Evolutionary conservation across 2,113 vertebrate genomes (phyloP).

Genomic region (Arvicanthis niloticus): DNA sequence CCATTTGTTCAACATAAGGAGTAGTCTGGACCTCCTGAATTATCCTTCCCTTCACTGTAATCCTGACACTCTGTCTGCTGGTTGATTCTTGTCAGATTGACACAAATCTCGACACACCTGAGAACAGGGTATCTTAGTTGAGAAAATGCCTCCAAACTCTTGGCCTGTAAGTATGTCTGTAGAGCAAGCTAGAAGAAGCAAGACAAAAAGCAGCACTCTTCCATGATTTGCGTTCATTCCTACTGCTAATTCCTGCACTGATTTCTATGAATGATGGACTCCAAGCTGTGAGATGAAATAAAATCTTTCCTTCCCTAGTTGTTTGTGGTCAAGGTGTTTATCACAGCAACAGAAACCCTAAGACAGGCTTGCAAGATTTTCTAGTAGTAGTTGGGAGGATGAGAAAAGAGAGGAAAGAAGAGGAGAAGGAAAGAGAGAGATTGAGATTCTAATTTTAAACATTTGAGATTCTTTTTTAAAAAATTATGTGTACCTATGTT

Average conservation of each 20-base stretch:
- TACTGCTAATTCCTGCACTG: neutral
- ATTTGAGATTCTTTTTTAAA: neutral
- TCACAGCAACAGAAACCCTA: neutral
- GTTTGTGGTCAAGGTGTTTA: neutral
- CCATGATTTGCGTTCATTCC: neutral
- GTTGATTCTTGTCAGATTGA: neutral
- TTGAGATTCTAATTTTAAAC: neutral
- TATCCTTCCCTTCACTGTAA: neutral
- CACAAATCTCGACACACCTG: neutral
- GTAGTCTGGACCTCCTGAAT: neutral
- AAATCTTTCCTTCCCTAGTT: neutral
- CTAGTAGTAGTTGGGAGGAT: neutral
- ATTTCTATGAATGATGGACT: neutral
- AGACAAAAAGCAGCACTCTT: neutral
- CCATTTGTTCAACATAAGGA: neutral
- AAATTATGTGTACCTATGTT: neutral
- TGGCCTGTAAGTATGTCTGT: neutral
- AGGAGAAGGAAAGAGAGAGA: neutral
- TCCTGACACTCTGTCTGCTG: neutral
- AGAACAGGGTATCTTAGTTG: neutral
- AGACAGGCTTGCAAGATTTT: neutral
- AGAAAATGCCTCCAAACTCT: neutral
- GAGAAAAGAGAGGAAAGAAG: neutral
- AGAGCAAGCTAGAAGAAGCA: neutral
- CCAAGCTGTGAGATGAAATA: neutral